Evolutionary conservation across 2,888 invertebrate genomes (phyloP).

Genomic region (Yponomeuta malinellus): DNA sequence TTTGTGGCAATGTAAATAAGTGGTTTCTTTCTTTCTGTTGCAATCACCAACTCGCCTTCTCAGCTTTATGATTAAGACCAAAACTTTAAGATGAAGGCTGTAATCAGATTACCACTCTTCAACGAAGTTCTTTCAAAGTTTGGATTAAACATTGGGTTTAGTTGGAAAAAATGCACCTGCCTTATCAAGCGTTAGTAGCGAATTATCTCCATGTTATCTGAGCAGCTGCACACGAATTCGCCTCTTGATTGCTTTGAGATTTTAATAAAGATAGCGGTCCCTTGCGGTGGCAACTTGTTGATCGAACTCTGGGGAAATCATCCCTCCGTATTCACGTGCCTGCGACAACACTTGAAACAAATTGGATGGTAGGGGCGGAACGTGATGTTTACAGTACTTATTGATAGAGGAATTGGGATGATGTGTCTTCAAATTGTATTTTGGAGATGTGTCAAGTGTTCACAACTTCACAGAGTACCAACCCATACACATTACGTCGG

Average conservation of each 20-base stretch:
- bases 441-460: not conserved
- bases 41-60: no score
- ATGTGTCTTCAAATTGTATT: not conserved
- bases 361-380: not conserved
- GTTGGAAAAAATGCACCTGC: not conserved
- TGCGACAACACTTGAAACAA: conserved; percentile 4
- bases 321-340: conserved; percentile 24
- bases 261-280: conserved; percentile 50
- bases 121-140: no score
- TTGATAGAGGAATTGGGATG: not conserved
- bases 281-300: conserved; percentile 36
- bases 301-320: conserved; percentile 52
- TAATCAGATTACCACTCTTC: no score
- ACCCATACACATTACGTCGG: not conserved
- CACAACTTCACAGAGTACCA: not conserved
- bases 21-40: no score
- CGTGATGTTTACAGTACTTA: not conserved
- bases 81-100: no score
- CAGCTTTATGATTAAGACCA: no score
- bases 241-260: conserved; percentile 34
- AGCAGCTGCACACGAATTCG: conserved; percentile 9
- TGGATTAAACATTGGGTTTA: no score
- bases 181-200: not conserved
- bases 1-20: no score
- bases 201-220: conserved; percentile 5